These are phyloP conservation scores for Stenolophus ochropezus DNA, from an alignment of 2,888 invertebrate genomes.

Conservation along the genomic window DNA sequence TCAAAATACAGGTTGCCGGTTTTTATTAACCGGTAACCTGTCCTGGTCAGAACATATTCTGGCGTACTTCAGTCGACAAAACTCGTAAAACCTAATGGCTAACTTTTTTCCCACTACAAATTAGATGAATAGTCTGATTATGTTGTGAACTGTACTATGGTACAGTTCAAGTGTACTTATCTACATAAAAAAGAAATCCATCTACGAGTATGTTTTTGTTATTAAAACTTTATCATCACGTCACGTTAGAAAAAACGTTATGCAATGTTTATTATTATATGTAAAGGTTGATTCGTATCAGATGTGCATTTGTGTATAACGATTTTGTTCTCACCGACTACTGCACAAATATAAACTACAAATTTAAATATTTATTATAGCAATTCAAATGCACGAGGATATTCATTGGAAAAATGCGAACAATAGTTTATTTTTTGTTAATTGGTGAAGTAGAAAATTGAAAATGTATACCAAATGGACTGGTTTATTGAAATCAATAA, in stretches of 20 bases:
- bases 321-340: background rate
- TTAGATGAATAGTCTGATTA: no score
- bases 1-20: no score
- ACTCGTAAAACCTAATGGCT: no score
- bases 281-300: background rate
- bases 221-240: background rate
- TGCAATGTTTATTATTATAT: background rate
- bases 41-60: no score
- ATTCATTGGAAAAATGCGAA: background rate
- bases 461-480: background rate
- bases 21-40: no score
- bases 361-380: background rate
- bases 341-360: background rate
- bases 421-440: background rate
- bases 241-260: background rate
- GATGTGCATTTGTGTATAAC: background rate
- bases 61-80: no score
- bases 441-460: background rate
- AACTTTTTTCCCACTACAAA: no score
- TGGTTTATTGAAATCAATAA: background rate
- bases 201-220: background rate
- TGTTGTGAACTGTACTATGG: no score
- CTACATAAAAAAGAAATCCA: no score
- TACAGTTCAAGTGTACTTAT: no score
- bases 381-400: background rate